Percentiles rank a stretch among this genome's conserved stretches.
Conservation (phyloP, 2,113 vertebrate species). For the Crotalus helleri region DNA sequence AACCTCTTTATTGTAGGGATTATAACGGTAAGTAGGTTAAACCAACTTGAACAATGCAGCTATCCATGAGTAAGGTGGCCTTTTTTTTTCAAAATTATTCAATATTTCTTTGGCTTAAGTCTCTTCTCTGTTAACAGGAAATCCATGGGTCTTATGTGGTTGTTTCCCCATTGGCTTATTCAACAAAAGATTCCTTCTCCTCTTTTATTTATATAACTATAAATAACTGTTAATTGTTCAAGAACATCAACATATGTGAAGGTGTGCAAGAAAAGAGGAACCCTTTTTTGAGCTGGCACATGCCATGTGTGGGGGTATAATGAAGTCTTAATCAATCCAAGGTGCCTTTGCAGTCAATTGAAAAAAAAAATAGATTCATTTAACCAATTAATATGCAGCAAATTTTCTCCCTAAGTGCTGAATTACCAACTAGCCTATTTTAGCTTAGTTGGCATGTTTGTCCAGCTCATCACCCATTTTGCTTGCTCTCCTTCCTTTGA, state of each 20-base stretch:
- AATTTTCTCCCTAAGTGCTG: not conserved
- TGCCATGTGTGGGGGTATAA: not conserved
- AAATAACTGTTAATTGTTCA: constrained; percentile 49
- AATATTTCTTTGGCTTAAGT: constrained; percentile 41
- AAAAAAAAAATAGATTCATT: not conserved
- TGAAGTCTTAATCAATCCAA: not conserved
- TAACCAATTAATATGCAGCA: not conserved
- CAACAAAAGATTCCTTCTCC: not conserved
- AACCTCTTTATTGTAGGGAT: constrained; percentile 57
- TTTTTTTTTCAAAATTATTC: constrained; percentile 26
- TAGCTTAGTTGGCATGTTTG: not conserved
- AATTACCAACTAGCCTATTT: not conserved
- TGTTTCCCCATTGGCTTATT: constrained; percentile 42
- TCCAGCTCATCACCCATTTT: not conserved
- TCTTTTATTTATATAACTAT: constrained; percentile 35
- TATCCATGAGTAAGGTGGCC: constrained; percentile 35
- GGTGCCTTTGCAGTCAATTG: not conserved
- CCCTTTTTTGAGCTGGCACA: not conserved
- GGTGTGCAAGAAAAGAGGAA: not conserved
- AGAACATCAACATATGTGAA: not conserved
- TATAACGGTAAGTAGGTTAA: constrained; percentile 62
- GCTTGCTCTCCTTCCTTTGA: not conserved
- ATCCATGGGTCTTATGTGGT: constrained; percentile 45
- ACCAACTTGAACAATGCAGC: constrained; percentile 49
- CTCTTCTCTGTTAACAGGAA: constrained; percentile 45